These are phyloP conservation scores for Gallinago solitaria DNA, from an alignment of 2,797 vertebrate species.

Conservation along the genomic window DNA sequence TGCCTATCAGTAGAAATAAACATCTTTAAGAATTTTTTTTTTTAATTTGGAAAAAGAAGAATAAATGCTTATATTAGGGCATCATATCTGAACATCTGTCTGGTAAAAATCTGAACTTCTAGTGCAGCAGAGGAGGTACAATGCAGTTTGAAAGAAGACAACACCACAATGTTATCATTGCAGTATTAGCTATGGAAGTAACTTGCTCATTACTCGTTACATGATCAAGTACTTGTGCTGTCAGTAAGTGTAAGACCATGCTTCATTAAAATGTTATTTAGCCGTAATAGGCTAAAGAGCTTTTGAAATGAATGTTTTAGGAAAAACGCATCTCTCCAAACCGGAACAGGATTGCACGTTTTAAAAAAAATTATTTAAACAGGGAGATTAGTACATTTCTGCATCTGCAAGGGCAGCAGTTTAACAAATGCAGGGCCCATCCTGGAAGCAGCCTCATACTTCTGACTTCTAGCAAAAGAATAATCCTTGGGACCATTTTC, in stretches of 20 bases:
- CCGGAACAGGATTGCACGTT: not conserved
- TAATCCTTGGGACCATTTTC: not conserved
- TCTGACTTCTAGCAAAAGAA: not conserved
- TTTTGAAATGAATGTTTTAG: conserved; percentile 40
- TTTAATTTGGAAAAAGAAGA: not conserved
- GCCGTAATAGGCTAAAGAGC: conserved; percentile 39
- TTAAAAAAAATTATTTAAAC: not conserved
- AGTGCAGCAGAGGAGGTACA: not conserved
- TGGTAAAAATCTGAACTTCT: not conserved
- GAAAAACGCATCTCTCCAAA: conserved; percentile 1
- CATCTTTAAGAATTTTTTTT: not conserved
- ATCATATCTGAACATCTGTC: not conserved
- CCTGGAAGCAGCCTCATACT: not conserved
- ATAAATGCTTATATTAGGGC: not conserved
- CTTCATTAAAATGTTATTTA: conserved; percentile 50
- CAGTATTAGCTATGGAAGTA: conserved; percentile 6
- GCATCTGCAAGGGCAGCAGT: not conserved
- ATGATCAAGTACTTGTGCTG: conserved; percentile 18
- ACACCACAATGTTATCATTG: not conserved
- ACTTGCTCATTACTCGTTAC: conserved; percentile 33
- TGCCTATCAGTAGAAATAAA: not conserved
- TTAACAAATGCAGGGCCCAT: not conserved
- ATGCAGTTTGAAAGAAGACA: not conserved
- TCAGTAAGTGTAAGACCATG: conserved; percentile 39
- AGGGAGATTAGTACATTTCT: not conserved